A percentile compares a stretch with the other conserved stretches of the same genome.
These are phyloP conservation scores for Palythoa caribaeorum DNA, from an alignment of 92 coral and sea anemone genomes.

Conservation along the genomic window DNA sequence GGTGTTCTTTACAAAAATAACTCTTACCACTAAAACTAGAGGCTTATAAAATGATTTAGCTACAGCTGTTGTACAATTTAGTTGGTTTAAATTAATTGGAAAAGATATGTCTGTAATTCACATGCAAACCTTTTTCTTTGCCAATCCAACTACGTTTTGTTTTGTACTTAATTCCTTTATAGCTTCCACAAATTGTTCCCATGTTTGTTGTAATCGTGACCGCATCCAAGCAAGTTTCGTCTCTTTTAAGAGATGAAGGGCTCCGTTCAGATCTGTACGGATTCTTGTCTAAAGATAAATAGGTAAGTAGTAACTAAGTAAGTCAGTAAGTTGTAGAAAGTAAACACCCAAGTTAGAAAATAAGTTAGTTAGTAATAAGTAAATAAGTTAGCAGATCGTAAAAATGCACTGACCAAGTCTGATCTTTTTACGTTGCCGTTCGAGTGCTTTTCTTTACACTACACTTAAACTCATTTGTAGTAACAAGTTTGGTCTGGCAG, in stretches of 20 bases:
- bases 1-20: too few relatives aligned
- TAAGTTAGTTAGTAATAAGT: neutral
- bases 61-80: too few relatives aligned
- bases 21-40: too few relatives aligned
- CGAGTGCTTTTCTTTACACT: too few relatives aligned
- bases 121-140: conserved; percentile 57
- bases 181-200: conserved; percentile 77
- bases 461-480: too few relatives aligned
- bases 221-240: conserved; percentile 70
- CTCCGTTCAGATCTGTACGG: conserved; percentile 67
- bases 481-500: too few relatives aligned
- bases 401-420: neutral
- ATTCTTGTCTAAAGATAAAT: conserved; percentile 35
- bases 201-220: conserved; percentile 63
- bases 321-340: neutral
- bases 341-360: too few relatives aligned
- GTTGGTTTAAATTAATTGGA: neutral
- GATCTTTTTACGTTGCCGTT: too few relatives aligned
- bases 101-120: neutral
- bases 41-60: too few relatives aligned
- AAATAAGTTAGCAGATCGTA: too few relatives aligned
- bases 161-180: conserved; percentile 55
- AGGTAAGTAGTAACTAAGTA: neutral
- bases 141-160: conserved; percentile 40
- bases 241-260: conserved; percentile 56